Evolutionary conservation across 1,140 invertebrate species (phyloP), one percentile per base, ranked within the genome.

Genomic region (Acromyrmex charruanus): DNA sequence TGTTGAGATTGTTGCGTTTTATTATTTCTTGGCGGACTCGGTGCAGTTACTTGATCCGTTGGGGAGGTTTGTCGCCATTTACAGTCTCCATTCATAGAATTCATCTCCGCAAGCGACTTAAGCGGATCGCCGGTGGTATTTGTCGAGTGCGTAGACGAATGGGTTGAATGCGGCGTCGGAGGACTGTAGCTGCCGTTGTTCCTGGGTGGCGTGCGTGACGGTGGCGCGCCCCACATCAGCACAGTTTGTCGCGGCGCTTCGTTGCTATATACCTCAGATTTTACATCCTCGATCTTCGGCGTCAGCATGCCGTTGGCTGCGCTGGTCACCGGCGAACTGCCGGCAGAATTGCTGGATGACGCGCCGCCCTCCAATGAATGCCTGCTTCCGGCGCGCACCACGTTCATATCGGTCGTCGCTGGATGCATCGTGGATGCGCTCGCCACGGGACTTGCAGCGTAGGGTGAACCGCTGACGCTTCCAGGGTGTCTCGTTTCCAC

Each of bases 181-280:
- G 95, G 95, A 71, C 96, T 95, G 69, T 95, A 95, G 75, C 94
- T 95, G 7, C 95, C 93, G 90, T 94, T 94, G 87, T 94, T 94
- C 71, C 94, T 92, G 63, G 95, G 93, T 58, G 94, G 93, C 77
- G 94, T 95, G 66, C 94, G 90, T 6, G 89, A 95, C 59, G 90
- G 96, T 90, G 89, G 97, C 92, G 91, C 94, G 2, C 98, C 98
- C 98, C 98, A 98, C 98, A 98, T 98, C 3, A 98, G 96, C 21
- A 98, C 98, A 1, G 98, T 98, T 94, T 98, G 98, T 28, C 98
- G 95, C 0, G 97, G 97, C 35, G 96, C 95, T 77, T 97, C 96
- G 12, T 87, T 87, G 21, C 94, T 94, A 88, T 95, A 94, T 0
- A 94, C 94, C 31, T 96, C 96, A 0, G 95, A 94, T 86, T 97